Evolutionary conservation across 2,113 vertebrate genomes (phyloP), one percentile per base, ranked within the genome.

Genomic region (Propithecus coquereli): DNA sequence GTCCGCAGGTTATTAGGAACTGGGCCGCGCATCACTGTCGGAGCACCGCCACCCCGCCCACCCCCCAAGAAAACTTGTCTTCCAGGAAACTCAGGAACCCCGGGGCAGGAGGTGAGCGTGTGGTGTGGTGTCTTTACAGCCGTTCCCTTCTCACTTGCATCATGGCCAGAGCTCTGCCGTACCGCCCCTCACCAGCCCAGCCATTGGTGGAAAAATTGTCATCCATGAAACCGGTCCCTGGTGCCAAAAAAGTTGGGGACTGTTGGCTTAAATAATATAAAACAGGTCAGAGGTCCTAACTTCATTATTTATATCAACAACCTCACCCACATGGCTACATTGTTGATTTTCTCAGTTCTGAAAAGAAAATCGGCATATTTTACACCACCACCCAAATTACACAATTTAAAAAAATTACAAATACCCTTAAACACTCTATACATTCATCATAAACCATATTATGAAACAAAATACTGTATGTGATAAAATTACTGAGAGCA

Each of bases 371-470:
- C 43, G 47, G 27, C n/a, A 71, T 85, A 76, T 81, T 89, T 94
- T 86, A 92, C 0, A 71, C 14, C 34, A 95, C 32, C 70, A 74
- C 40, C 27, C 82, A 9, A 70, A 89, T 68, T 74, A 66, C 1
- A 89, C 68, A 95, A 89, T 89, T 92, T 80, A 6, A 63, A 95
- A 57, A 95, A 86, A 43, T 47, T 27, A 59, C 45, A 94, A 71
- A 66, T 90, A 45, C 34, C 12, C 27, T 66, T 70, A 91, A 65
- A 86, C 30, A 85, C 18, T 70, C 45, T 50, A 86, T n/a, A 86
- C 32, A 90, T 25, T 91, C 20, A 90, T 18, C 37, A 94, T 43
- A 95, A 92, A 92, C 25, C 32, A 70, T n/a, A 81, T 59, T 34
- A 65, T 77, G 32, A 90, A 81, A 92, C 30, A 89, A 86, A 77